Evolutionary conservation across 2,113 vertebrate species (phyloP).

Genomic region (Sander vitreus): DNA sequence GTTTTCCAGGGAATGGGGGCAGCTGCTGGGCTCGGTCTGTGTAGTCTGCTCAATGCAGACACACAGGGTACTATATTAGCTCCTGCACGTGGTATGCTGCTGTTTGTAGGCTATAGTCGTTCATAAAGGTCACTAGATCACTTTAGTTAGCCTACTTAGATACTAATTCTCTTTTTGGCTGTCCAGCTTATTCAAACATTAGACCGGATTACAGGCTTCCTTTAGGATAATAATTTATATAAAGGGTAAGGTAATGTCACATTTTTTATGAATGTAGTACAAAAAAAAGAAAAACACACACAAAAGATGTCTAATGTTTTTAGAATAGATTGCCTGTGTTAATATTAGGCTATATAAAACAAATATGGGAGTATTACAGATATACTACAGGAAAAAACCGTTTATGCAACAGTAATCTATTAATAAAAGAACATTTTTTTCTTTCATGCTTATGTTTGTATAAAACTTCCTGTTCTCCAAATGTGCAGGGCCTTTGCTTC

Average conservation of each 20-base stretch:
- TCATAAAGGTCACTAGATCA: slow-evolving; percentile 45
- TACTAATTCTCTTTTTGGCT: not conserved
- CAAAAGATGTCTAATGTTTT: not conserved
- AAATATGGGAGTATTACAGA: not conserved
- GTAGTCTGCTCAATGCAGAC: slow-evolving; percentile 46
- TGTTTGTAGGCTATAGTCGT: not conserved
- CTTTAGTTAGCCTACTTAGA: too few relatives aligned
- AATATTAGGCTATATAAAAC: not conserved
- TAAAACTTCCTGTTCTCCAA: not conserved
- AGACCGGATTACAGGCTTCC: not conserved
- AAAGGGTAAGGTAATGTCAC: not conserved
- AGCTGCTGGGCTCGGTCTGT: slow-evolving; percentile 32
- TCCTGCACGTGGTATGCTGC: slow-evolving; percentile 57
- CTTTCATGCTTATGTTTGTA: not conserved
- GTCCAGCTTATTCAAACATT: not conserved
- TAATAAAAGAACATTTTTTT: too few relatives aligned
- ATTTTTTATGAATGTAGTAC: not conserved
- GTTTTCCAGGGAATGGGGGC: slow-evolving; percentile 65
- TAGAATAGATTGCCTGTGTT: not conserved
- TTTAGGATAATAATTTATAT: not conserved
- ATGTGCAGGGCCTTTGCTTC: not conserved
- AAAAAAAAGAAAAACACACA: not conserved
- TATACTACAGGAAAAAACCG: not conserved
- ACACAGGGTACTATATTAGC: slow-evolving; percentile 9
- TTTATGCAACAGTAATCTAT: not conserved